These are phyloP conservation scores for Parazoanthus swiftii DNA, from an alignment of 92 coral and sea anemone genomes.

Conservation along the genomic window DNA sequence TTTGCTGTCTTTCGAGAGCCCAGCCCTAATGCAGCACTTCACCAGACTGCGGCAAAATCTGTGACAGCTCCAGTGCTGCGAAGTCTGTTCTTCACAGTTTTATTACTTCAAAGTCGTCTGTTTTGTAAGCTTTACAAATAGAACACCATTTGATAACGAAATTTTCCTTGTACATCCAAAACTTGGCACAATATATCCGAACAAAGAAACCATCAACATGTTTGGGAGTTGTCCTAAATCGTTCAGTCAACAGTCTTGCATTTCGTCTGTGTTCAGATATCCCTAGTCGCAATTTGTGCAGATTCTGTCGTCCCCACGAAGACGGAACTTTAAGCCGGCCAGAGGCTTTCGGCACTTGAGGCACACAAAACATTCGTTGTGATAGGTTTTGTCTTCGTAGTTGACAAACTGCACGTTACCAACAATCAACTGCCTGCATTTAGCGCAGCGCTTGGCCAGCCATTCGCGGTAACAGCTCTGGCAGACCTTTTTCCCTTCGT, in stretches of 20 bases:
- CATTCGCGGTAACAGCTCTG: conserved; percentile 52
- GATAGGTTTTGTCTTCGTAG: conserved; percentile 55
- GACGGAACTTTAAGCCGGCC: conserved; percentile 60
- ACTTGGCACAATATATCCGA: background rate
- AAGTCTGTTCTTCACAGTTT: conserved; percentile 5
- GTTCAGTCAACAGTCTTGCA: conserved; percentile 1
- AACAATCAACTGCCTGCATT: conserved; percentile 48
- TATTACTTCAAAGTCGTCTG: background rate
- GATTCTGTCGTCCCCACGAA: conserved; percentile 53
- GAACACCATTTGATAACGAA: background rate
- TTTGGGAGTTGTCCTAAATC: background rate
- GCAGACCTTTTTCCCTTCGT: conserved; percentile 55
- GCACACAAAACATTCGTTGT: conserved; percentile 54
- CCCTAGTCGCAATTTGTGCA: conserved; percentile 50
- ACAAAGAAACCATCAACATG: conserved; percentile 21
- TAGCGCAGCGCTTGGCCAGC: conserved; percentile 57
- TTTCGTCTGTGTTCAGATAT: background rate
- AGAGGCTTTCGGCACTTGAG: conserved; percentile 55
- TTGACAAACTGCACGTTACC: conserved; percentile 56
- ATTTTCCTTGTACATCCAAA: background rate
- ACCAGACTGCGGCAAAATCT: background rate
- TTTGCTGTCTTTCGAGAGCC: background rate
- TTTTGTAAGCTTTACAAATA: background rate
- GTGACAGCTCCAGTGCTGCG: background rate
- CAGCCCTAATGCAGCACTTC: too few relatives aligned